Evolutionary conservation across 2,888 invertebrate genomes (phyloP).

Genomic region (Torymus auratus): DNA sequence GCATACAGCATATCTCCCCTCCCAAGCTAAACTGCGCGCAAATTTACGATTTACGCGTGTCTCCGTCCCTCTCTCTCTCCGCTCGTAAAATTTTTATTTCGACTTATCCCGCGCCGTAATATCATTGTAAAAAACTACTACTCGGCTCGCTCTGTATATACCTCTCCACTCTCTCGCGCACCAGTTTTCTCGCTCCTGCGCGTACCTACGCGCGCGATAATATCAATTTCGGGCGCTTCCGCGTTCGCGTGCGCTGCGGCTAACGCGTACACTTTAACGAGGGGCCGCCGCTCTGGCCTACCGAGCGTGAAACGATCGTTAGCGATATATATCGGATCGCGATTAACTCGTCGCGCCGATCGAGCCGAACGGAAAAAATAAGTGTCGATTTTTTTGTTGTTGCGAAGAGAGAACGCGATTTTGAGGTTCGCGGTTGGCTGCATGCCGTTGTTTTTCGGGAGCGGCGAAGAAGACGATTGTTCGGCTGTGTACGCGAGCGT

Average conservation of each 20-base stretch:
- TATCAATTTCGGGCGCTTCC: too few species aligned
- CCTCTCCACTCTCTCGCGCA: too few species aligned
- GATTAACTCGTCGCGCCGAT: constrained; percentile 16
- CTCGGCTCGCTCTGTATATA: too few species aligned
- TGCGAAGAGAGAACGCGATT: neutral
- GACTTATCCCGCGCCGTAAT: too few species aligned
- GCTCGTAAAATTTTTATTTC: constrained; percentile 26
- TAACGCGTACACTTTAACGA: neutral
- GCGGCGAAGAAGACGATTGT: neutral
- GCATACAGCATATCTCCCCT: too few species aligned
- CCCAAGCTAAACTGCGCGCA: constrained; percentile 41
- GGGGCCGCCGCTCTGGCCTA: constrained; percentile 1
- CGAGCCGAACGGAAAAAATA: constrained; percentile 2
- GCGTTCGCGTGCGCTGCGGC: too few species aligned
- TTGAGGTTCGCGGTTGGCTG: neutral
- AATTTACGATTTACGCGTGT: constrained; percentile 32
- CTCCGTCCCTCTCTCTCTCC: neutral
- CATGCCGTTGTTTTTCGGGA: constrained; percentile 20
- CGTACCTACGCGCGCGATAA: too few species aligned
- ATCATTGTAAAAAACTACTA: too few species aligned
- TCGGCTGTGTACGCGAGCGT: neutral
- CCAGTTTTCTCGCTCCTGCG: too few species aligned
- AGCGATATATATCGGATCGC: constrained; percentile 13
- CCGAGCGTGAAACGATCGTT: constrained; percentile 39
- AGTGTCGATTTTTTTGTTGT: neutral